Evolutionary conservation across 1,140 invertebrate genomes (phyloP).

Genomic region (Ostrea denselamellosa): DNA sequence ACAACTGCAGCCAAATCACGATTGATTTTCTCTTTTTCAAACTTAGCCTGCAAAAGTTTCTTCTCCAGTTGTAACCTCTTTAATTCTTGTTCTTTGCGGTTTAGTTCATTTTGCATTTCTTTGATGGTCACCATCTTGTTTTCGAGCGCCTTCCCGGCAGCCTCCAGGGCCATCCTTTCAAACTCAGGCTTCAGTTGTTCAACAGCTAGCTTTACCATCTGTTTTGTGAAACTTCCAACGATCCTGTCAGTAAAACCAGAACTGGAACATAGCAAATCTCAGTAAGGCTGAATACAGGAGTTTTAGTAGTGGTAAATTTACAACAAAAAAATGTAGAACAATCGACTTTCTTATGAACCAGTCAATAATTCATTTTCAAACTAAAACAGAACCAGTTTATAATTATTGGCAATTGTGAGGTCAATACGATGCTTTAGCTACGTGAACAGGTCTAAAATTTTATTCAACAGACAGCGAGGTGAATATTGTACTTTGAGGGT

Average conservation of each 20-base stretch:
- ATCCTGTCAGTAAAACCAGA: conserved; percentile 51
- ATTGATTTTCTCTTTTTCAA: conserved; percentile 62
- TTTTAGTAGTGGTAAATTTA: too few species aligned
- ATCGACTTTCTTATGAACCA: too few species aligned
- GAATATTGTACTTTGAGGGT: too few species aligned
- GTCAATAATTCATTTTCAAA: too few species aligned
- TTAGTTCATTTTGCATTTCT: conserved; percentile 62
- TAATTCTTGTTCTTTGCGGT: conserved; percentile 62
- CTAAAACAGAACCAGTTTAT: too few species aligned
- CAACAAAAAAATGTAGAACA: background rate
- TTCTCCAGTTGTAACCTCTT: conserved; percentile 62
- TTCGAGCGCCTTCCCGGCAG: conserved; percentile 62
- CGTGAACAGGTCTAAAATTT: too few species aligned
- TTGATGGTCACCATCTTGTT: conserved; percentile 61
- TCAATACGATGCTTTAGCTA: too few species aligned
- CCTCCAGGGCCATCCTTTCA: conserved; percentile 60
- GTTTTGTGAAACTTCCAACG: conserved; percentile 65
- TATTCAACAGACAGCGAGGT: too few species aligned
- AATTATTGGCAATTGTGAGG: too few species aligned
- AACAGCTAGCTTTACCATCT: conserved; percentile 64
- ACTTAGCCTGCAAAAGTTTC: conserved; percentile 61
- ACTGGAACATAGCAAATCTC: background rate
- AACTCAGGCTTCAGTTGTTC: conserved; percentile 65
- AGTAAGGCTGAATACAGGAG: background rate
- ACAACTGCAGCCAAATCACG: conserved; percentile 52